Percentiles rank a stretch among this genome's conserved stretches.
These are phyloP conservation scores for Phenacoccus solenopsis DNA, from an alignment of 1,140 invertebrate species.

Conservation along the genomic window DNA sequence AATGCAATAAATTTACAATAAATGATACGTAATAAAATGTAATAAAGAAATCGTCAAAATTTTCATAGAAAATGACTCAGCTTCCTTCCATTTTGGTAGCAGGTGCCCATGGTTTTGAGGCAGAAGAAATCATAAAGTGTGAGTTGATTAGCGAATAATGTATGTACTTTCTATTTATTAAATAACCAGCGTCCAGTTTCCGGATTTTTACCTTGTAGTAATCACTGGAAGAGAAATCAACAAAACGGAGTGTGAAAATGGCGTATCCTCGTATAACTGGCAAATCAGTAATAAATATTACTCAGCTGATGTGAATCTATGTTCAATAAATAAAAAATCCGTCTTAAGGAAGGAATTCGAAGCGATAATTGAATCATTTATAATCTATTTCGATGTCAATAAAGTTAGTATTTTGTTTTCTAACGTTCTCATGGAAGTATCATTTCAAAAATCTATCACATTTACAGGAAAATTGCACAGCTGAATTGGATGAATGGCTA, in stretches of 20 bases:
- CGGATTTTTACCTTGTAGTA: neutral
- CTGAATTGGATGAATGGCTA: constrained; percentile 37
- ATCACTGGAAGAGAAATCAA: neutral
- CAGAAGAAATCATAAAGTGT: neutral
- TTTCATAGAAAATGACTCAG: neutral
- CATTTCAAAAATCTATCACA: neutral
- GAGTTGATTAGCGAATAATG: neutral
- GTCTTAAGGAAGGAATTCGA: constrained; percentile 25
- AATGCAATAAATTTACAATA: too few relatives aligned
- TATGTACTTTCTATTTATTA: too few relatives aligned
- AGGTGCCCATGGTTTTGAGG: neutral
- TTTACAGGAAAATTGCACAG: constrained; percentile 36
- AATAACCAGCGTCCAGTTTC: neutral
- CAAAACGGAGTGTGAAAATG: neutral
- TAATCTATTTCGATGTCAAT: neutral
- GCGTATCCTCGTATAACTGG: constrained; percentile 39
- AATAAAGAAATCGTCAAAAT: too few relatives aligned
- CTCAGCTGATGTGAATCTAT: constrained; percentile 42
- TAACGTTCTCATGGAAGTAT: neutral
- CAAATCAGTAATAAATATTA: constrained; percentile 56
- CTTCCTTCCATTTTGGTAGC: neutral
- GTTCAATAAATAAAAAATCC: constrained; percentile 36
- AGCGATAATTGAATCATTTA: neutral
- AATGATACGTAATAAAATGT: too few relatives aligned
- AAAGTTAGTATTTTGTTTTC: neutral